Conservation (phyloP, 1,140 invertebrate genomes). For the Drosophila repleta region DNA sequence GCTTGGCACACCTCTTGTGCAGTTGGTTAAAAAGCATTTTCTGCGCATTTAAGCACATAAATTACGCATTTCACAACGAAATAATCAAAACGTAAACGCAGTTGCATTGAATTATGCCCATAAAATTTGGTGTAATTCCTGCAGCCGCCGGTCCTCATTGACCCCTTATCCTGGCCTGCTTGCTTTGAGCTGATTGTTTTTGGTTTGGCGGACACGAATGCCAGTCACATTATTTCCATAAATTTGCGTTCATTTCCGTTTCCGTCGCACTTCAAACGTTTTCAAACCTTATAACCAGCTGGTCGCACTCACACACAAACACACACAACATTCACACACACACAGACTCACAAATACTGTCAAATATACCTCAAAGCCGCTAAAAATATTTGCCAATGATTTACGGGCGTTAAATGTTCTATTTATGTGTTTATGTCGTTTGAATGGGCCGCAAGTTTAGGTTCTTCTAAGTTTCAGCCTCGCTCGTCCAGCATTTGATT, state of each 20-base stretch:
- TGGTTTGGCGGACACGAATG: constrained; percentile 18
- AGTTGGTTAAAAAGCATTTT: constrained; percentile 74
- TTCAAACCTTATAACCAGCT: constrained; percentile 25
- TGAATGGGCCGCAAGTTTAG: constrained; percentile 40
- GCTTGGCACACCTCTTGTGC: constrained; percentile 37
- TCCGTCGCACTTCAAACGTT: constrained; percentile 67
- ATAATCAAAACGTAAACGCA: constrained; percentile 62
- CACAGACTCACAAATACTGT: constrained; percentile 2
- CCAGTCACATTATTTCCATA: constrained; percentile 70
- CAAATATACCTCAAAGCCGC: constrained; percentile 47
- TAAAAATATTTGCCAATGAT: constrained; percentile 73
- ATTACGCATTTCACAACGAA: constrained; percentile 69
- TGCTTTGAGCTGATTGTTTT: constrained; percentile 52
- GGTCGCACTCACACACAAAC: constrained; percentile 10
- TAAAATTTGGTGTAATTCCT: constrained; percentile 52
- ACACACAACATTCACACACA: constrained; percentile 14
- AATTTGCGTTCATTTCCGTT: constrained; percentile 77
- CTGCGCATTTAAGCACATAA: constrained; percentile 79
- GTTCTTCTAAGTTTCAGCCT: constrained; percentile 50
- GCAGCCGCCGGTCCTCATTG: not conserved
- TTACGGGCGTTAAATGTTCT: constrained; percentile 79
- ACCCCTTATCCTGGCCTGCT: not conserved
- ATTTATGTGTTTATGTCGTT: constrained; percentile 82
- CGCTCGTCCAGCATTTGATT: constrained; percentile 45
- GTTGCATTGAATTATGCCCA: constrained; percentile 62